Conservation (phyloP, 2,888 invertebrate genomes). For the Cloeon dipterum region DNA sequence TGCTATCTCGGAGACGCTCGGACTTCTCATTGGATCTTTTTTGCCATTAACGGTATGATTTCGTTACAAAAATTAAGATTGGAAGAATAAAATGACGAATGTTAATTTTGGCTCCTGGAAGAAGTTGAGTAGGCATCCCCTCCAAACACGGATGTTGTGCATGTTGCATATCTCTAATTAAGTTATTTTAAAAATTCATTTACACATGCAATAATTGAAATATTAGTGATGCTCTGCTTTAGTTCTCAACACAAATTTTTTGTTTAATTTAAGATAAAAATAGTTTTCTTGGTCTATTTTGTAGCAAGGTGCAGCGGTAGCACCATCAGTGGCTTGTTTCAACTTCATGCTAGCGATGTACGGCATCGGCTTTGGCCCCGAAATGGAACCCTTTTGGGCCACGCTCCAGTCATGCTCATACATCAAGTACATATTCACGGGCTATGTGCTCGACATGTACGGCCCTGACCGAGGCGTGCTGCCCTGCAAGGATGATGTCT, state of each 20-base stretch:
- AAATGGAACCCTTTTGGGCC: conserved; percentile 27
- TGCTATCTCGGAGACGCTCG: conserved; percentile 4
- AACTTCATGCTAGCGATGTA: conserved; percentile 33
- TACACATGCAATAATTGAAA: too few species aligned
- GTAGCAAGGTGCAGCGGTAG: conserved; percentile 37
- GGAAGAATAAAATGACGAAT: too few species aligned
- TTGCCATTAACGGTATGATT: conserved; percentile 17
- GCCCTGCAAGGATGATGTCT: not conserved
- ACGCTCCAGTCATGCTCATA: conserved; percentile 33
- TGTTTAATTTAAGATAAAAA: too few species aligned
- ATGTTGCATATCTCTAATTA: too few species aligned
- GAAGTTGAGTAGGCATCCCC: too few species aligned
- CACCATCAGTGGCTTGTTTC: conserved; percentile 29
- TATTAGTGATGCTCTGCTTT: too few species aligned
- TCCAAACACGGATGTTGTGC: too few species aligned
- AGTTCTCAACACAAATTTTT: too few species aligned
- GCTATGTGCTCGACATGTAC: conserved; percentile 22
- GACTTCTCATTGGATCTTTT: conserved; percentile 23
- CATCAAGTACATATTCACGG: conserved; percentile 57
- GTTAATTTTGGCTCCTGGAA: too few species aligned
- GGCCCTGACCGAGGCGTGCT: not conserved
- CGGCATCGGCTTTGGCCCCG: conserved; percentile 34
- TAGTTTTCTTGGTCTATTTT: too few species aligned
- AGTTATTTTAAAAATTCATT: too few species aligned
- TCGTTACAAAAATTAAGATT: too few species aligned